Base-by-base conservation (phyloP, 2,113 vertebrate genomes). In the Datnioides undecimradiatus region DNA sequence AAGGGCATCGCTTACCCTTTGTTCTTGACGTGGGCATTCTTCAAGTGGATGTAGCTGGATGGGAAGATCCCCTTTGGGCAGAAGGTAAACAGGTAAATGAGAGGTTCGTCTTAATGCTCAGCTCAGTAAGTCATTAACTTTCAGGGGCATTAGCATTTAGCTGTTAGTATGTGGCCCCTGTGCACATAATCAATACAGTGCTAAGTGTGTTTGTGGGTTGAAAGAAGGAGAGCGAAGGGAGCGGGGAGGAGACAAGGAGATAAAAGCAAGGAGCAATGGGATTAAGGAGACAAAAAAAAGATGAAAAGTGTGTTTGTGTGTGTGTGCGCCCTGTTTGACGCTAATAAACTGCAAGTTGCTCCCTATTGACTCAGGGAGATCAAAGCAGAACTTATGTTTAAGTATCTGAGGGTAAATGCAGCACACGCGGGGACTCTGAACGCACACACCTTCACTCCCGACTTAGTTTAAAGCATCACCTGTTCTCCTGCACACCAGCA, bases 11-110 rank as follows among this genome's bases (percentile, higher is more conserved):
- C 96, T 92, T 93, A 99, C 98, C 98, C 98, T 96, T 98, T 99
- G 89, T 99, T 99, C 95, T 98, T 99, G 88, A 99, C 96, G 38
- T 96, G 97, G 10, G 98, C 97, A 90, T 96, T 98, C 95, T 99
- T 99, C 94, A 99, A 92, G 93, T 99, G 97, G 91, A 99, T 93
- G 68, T 96, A 98, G 91, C 93, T 96, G 87, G 95, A 95, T 81
- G 98, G 98, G 92, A 99, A 99, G 93, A 99, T 97, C 60, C 98
- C 98, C 98, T 99, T 57, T 84, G 45, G 65, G 59, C 17, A 49
- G 41, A 73, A 58, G 38, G 74, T 34, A 73, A 71, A 74, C 29
- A 77, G 43, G 54, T 80, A 71, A 71, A 77, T 82, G 59, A 84
- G 25, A 72, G 45, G 14, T 7, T 3, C n/a, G 21, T 33, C 7